Percentiles rank a stretch among this genome's conserved stretches.
phyloP scores from a whole-genome alignment of 2,113 vertebrate species.

The Ceuthmochares aereus region DNA sequence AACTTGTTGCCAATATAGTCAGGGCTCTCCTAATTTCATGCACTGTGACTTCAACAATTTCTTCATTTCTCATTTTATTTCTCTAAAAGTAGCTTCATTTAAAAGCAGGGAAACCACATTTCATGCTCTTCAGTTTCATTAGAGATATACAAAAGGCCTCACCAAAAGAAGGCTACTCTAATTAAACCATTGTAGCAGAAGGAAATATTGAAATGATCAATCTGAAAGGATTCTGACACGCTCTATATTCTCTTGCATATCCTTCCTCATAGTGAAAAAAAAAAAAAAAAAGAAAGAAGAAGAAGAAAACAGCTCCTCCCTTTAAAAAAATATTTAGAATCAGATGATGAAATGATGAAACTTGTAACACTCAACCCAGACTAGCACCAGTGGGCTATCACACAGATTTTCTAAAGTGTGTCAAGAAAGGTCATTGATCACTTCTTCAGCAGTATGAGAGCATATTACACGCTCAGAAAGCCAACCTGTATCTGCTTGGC shows the following conservation, averaged over 20 bases:
- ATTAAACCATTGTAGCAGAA: constrained; percentile 78
- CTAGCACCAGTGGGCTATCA: background rate
- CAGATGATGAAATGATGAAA: constrained; percentile 4
- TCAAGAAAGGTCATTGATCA: background rate
- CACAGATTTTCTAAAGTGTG: background rate
- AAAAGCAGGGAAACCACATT: constrained; percentile 81
- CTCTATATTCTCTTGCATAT: constrained; percentile 39
- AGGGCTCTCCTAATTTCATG: constrained; percentile 83
- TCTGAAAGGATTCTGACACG: constrained; percentile 58
- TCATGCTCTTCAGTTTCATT: constrained; percentile 86
- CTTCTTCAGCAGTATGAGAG: background rate
- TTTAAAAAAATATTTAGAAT: constrained; percentile 36
- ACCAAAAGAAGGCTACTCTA: constrained; percentile 73
- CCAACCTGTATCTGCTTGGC: background rate
- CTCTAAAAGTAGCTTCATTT: constrained; percentile 81
- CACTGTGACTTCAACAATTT: constrained; percentile 82
- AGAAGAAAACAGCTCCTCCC: background rate
- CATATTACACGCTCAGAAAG: background rate
- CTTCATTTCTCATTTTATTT: constrained; percentile 82
- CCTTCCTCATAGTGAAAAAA: background rate
- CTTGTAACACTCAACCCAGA: background rate
- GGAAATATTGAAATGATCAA: constrained; percentile 77
- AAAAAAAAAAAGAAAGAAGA: too few species aligned
- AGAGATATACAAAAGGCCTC: constrained; percentile 79
- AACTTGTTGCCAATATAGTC: constrained; percentile 66